These are phyloP conservation scores for Drymonia ruficornis DNA, from an alignment of 2,888 invertebrate species.

Conservation along the genomic window DNA sequence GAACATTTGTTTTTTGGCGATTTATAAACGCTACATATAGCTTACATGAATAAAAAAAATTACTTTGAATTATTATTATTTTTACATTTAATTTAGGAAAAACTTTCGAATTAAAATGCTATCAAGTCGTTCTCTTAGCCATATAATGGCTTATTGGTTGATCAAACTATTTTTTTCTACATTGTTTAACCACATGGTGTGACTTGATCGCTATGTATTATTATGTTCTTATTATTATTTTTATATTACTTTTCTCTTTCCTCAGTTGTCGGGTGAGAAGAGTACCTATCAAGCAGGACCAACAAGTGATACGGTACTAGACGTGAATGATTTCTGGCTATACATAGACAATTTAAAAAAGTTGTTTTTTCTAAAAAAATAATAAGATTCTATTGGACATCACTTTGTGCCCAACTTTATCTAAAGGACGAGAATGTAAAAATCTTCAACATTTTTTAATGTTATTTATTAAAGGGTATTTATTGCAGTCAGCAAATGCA, in stretches of 20 bases:
- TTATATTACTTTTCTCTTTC: not conserved
- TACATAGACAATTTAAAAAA: not conserved
- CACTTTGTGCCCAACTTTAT: too few relatives aligned
- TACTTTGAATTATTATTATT: too few relatives aligned
- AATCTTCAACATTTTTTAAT: too few relatives aligned
- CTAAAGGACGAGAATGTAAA: too few relatives aligned
- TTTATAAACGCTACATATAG: too few relatives aligned
- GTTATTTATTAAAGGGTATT: too few relatives aligned
- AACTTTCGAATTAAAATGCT: not conserved
- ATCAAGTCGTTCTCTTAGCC: not conserved
- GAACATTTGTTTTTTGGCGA: too few relatives aligned
- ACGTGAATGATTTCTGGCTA: not conserved
- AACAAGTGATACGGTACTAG: slow-evolving; percentile 5
- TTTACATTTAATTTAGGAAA: too few relatives aligned
- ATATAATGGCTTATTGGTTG: slow-evolving; percentile 2
- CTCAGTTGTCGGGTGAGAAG: slow-evolving; percentile 7
- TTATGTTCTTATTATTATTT: too few relatives aligned
- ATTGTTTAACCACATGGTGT: not conserved
- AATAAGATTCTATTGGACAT: not conserved
- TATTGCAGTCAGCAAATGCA: too few relatives aligned
- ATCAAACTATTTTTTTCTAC: not conserved
- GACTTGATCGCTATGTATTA: too few relatives aligned
- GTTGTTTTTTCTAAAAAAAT: not conserved
- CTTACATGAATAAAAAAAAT: too few relatives aligned
- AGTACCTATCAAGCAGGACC: slow-evolving; percentile 2